These are phyloP conservation scores for Leptinotarsa juncta DNA, from an alignment of 2,888 invertebrate species.

Conservation along the genomic window DNA sequence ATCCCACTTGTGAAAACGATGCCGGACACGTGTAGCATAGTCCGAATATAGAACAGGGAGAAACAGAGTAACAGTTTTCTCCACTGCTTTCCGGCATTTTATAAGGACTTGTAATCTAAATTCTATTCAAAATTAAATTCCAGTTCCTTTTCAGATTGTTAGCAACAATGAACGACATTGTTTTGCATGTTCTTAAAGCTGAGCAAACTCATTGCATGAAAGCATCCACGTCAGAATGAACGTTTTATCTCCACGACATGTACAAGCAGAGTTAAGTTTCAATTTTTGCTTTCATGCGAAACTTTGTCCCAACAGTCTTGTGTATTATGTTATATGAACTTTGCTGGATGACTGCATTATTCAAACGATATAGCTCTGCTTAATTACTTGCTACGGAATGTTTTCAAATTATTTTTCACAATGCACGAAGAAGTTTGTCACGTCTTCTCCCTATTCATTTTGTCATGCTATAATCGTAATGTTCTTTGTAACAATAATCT, in stretches of 20 bases:
- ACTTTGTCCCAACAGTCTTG: conserved; percentile 4
- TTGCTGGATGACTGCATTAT: conserved; percentile 17
- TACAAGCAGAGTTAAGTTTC: conserved; percentile 3
- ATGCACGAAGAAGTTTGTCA: not conserved
- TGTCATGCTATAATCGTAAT: not conserved
- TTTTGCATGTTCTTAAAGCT: not conserved
- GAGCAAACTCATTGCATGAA: conserved; percentile 14
- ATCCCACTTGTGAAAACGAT: not conserved
- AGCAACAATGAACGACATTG: conserved; percentile 7
- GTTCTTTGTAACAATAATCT: conserved; percentile 3
- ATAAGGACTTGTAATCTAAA: not conserved
- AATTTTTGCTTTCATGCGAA: conserved; percentile 9
- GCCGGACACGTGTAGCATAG: not conserved
- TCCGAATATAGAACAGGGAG: not conserved
- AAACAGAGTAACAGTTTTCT: conserved; percentile 7
- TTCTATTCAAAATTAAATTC: conserved; percentile 16
- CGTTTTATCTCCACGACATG: conserved; percentile 10
- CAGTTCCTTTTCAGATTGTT: conserved; percentile 19
- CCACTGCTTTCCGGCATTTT: not conserved
- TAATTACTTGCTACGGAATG: not conserved
- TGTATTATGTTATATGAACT: conserved; percentile 12
- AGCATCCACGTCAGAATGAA: conserved; percentile 14
- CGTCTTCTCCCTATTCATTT: not conserved
- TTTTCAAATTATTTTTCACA: conserved; percentile 8
- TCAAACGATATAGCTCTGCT: conserved; percentile 2